A percentile compares a stretch with the other conserved stretches of the same genome.
These are phyloP conservation scores for Sialis lutaria DNA, from an alignment of 2,888 invertebrate species.

Conservation along the genomic window DNA sequence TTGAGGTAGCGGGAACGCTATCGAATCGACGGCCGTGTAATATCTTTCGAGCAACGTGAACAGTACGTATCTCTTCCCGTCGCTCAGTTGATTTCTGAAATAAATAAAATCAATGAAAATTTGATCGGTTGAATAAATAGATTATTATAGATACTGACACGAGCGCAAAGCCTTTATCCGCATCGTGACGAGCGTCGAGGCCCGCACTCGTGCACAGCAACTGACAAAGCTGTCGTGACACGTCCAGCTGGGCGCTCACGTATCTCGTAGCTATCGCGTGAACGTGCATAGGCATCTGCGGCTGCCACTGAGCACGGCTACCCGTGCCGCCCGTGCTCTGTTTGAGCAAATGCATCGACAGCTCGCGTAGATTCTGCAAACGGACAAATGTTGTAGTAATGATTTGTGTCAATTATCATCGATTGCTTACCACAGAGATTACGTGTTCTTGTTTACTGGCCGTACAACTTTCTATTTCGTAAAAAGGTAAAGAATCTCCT, in stretches of 20 bases:
- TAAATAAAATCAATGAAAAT: conserved; percentile 1
- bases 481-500: conserved; percentile 53
- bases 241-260: conserved; percentile 65
- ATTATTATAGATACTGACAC: conserved; percentile 36
- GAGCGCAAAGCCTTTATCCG: conserved; percentile 58
- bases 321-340: conserved; percentile 32
- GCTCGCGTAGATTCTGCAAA: conserved; percentile 59
- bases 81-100: conserved; percentile 56
- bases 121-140: not conserved
- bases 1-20: conserved; percentile 69
- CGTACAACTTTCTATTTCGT: conserved; percentile 69
- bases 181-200: conserved; percentile 47
- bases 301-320: conserved; percentile 27
- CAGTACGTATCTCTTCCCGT: conserved; percentile 48
- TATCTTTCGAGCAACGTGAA: conserved; percentile 70
- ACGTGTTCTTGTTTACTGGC: conserved; percentile 79
- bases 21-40: conserved; percentile 57
- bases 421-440: conserved; percentile 60
- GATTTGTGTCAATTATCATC: not conserved
- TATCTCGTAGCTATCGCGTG: conserved; percentile 70
- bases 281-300: conserved; percentile 50
- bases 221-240: conserved; percentile 59
- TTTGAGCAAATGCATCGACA: conserved; percentile 67
- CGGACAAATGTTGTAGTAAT: conserved; percentile 2
- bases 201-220: conserved; percentile 51